Evolutionary conservation across 1,140 invertebrate species (phyloP).

Genomic region (Polyergus mexicanus): DNA sequence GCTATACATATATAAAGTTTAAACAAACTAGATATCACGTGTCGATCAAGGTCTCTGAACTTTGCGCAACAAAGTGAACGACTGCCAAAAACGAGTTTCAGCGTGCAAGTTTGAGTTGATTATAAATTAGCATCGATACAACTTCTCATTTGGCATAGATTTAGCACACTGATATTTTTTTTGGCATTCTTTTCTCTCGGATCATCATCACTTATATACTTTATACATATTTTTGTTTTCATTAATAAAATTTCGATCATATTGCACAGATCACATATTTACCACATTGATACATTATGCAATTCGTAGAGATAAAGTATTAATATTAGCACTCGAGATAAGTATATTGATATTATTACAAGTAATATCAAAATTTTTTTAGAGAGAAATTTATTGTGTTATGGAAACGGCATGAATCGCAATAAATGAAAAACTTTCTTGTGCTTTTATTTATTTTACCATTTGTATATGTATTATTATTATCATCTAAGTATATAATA

Average conservation of each 20-base stretch:
- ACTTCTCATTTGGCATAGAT: slow-evolving; percentile 26
- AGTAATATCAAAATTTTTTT: background rate
- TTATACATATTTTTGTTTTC: background rate
- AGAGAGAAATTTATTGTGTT: background rate
- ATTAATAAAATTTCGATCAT: background rate
- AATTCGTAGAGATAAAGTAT: background rate
- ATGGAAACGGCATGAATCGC: background rate
- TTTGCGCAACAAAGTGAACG: slow-evolving; percentile 17
- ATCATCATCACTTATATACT: background rate
- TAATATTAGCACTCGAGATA: background rate
- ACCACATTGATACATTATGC: background rate
- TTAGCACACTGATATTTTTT: background rate
- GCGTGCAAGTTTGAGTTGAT: background rate
- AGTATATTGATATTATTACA: background rate
- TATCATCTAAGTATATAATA: too few species aligned
- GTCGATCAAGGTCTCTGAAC: slow-evolving; percentile 15
- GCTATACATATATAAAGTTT: slow-evolving; percentile 13
- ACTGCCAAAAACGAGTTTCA: slow-evolving; percentile 3
- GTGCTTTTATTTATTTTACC: too few species aligned
- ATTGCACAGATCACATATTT: background rate
- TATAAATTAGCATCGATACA: slow-evolving; percentile 42
- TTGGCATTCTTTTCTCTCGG: background rate
- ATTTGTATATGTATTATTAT: too few species aligned
- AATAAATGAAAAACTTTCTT: background rate
- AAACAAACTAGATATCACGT: slow-evolving; percentile 34